Evolutionary conservation across 23 tunicate species (phyloP).

Genomic region (Halocynthia roretzi): DNA sequence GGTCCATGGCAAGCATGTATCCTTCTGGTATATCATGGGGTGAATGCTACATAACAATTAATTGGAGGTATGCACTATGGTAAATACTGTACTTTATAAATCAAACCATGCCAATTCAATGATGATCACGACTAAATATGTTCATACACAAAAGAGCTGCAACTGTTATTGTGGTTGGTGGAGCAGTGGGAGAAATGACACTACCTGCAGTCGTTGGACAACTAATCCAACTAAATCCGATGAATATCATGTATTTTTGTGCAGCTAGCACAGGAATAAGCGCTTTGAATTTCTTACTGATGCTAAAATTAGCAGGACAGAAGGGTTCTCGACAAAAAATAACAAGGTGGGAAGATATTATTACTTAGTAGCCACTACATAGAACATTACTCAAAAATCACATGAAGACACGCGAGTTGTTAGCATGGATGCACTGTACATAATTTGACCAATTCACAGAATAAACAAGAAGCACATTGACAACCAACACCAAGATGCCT

Average conservation of each 20-base stretch:
- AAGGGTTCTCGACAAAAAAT: slow-evolving; percentile 11
- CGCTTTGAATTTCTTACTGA: slow-evolving; percentile 23
- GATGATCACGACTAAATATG: neutral
- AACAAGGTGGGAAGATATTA: neutral
- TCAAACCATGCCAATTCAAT: neutral
- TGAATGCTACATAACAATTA: slow-evolving; percentile 71
- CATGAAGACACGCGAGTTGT: too few species aligned
- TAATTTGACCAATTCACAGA: too few species aligned
- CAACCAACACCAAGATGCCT: too few species aligned
- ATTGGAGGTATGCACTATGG: slow-evolving; percentile 29
- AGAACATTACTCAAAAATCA: too few species aligned
- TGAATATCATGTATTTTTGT: slow-evolving; percentile 66
- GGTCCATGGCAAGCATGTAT: slow-evolving; percentile 86
- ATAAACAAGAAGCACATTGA: too few species aligned
- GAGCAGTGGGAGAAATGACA: slow-evolving; percentile 72
- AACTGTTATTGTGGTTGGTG: slow-evolving; percentile 61
- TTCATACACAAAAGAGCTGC: slow-evolving; percentile 42
- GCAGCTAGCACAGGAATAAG: slow-evolving; percentile 16
- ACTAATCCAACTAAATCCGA: slow-evolving; percentile 49
- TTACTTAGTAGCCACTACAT: too few species aligned
- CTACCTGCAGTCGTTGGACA: slow-evolving; percentile 45
- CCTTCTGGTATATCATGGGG: slow-evolving; percentile 82
- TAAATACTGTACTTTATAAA: neutral
- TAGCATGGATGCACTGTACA: too few species aligned
- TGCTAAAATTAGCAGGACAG: slow-evolving; percentile 22